Base-by-base conservation (phyloP, 2,888 invertebrate genomes). In the Doris montereyensis region DNA sequence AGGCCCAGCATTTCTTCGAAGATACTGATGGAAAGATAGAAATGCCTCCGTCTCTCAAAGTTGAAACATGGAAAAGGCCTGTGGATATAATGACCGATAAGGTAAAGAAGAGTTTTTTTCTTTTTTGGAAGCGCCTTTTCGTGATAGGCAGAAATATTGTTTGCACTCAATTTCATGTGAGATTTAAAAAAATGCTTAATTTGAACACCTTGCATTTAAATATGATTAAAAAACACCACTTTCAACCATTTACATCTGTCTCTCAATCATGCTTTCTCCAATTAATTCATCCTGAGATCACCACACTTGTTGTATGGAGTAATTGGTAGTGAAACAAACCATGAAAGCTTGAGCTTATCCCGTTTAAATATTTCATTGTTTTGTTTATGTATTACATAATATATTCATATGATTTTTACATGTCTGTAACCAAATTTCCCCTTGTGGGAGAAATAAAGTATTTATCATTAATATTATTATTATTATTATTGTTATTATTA, bases 11-110 rank as follows among this genome's bases (percentile, higher is more conserved):
- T 81, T 88, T 87, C 62, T 91, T 91, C 85, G 91, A 91, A 78
- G 91, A 91, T 82, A 91, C 91, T 0, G 91, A 91, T 77, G 91
- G 91, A 3, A 90, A 89, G 79, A 85, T 91, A 81, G 90, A 91
- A 60, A 83, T 90, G 85, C 91, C 91, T 21, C 78, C 86, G 0
- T 86, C 88, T 32, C 80, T 91, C 34, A 88, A 84, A 82, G 89
- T 90, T 2, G 88, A 88, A 67, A 83, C 86, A 57, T 91, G 90
- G 90, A 90, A 89, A 85, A 84, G 91, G 65, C 91, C 91, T n/a
- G 85, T 86, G 70, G 91, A 91, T 75, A 89, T 87, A 78, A 88
- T 90, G 13, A 83, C 84, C 67, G 91, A 90, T 73, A 90, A 88
- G 88, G 90, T 90, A 79, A 75, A 74, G 79, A 5, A 21, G 17